Base-by-base conservation (phyloP, 2,113 vertebrate species). In the Ctenomys sociabilis region DNA sequence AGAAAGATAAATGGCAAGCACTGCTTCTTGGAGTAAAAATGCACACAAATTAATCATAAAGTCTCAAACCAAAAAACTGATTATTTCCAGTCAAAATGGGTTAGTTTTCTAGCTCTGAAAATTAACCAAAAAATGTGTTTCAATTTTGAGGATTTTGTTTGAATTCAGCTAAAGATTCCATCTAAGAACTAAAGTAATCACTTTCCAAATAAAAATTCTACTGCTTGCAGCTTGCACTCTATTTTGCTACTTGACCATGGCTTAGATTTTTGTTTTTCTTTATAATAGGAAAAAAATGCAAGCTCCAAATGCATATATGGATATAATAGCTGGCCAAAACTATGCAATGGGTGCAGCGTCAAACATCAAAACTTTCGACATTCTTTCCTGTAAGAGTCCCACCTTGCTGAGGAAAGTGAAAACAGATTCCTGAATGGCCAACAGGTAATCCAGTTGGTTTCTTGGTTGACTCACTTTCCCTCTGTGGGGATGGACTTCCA, bases 1-100 rank as follows among this genome's bases (percentile, higher is more conserved):
- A 85, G 89, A 83, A 90, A 68, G 70, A n/a, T 43, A 84, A 95
- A 97, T 70, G 40, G 52, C 72, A 75, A n/a, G 78, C 26, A 24
- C n/a, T 64, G 54, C 26, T 78, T 82, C 7, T 85, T 68, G 49
- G 35, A 40, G 57, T 81, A 30, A 94, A 94, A 89, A 77, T 64
- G 88, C 32, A 84, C 22, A 49, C 21, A 70, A 40, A 59, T 49
- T 19, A 78, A 90, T 72, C 37, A 5, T 49, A 84, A 84, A 85
- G 80, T 77, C 28, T 68, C 66, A 59, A 94, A 81, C 0, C 11
- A 72, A 94, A 96, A 89, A 97, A 96, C 88, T 95, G 93, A 97
- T 97, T 85, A 61, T 97, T 96, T 95, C 94, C 95, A 28, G 26
- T 86, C 94, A 52, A 96, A 93, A 80, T n/a, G 30, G 45, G 32